These are phyloP conservation scores for Sphenodon punctatus DNA, from an alignment of 2,797 vertebrate genomes.

Conservation along the genomic window DNA sequence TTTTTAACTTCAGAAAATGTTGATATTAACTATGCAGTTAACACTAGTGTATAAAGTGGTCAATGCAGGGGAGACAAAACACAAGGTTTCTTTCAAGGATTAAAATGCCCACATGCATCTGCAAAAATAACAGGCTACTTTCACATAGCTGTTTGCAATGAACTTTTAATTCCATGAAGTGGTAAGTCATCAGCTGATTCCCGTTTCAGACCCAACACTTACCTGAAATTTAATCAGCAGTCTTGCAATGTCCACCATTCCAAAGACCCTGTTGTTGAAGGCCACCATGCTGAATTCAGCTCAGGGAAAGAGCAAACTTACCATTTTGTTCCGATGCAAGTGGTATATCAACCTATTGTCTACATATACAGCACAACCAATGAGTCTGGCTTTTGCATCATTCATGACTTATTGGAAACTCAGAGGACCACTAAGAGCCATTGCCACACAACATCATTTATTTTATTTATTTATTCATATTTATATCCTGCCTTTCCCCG, in stretches of 20 bases:
- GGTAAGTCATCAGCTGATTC: not conserved
- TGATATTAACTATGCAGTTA: rapidly evolving
- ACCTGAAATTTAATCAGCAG: not conserved
- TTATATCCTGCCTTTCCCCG: too few species aligned
- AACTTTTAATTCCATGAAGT: not conserved
- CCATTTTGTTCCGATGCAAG: not conserved
- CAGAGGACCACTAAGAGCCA: not conserved
- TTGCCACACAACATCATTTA: not conserved
- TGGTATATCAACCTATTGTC: not conserved
- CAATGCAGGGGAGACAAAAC: not conserved
- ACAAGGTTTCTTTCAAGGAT: not conserved
- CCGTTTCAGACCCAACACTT: not conserved
- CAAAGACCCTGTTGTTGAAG: not conserved
- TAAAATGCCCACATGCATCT: not conserved
- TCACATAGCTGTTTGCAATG: not conserved
- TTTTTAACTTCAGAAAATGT: not conserved
- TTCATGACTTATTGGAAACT: not conserved
- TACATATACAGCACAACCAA: not conserved
- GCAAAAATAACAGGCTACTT: not conserved
- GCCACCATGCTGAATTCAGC: not conserved
- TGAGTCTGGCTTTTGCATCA: not conserved
- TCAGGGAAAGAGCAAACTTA: not conserved
- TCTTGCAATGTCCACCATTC: not conserved
- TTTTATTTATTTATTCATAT: too few species aligned
- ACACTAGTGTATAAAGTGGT: not conserved